phyloP scores from a whole-genome alignment of 2,113 vertebrate genomes.

The Callorhinus ursinus region DNA sequence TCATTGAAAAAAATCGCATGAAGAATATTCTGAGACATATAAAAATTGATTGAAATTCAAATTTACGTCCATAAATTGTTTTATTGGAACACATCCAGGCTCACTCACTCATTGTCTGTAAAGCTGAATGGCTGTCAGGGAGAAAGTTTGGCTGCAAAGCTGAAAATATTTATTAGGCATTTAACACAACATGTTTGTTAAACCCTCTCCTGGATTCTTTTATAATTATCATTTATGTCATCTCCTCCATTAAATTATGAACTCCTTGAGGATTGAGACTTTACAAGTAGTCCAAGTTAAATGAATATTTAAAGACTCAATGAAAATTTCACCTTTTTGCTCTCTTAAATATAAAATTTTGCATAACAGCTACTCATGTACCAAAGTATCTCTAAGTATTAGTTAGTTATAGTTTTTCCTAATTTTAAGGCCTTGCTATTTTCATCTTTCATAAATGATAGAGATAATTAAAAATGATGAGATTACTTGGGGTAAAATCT shows the following conservation, averaged over 20 bases:
- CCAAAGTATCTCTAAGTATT: neutral
- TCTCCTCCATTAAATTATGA: neutral
- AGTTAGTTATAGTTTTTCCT: neutral
- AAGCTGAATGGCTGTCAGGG: accelerated
- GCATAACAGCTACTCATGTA: neutral
- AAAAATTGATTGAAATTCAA: neutral
- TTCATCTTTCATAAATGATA: neutral
- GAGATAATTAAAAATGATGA: neutral
- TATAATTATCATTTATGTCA: neutral
- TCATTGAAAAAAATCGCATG: neutral
- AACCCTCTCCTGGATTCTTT: neutral
- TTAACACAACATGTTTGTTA: neutral
- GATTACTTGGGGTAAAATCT: neutral
- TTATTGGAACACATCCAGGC: neutral
- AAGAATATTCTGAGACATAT: neutral
- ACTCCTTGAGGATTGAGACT: neutral
- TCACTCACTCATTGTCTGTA: neutral
- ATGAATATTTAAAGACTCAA: neutral
- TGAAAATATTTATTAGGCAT: neutral
- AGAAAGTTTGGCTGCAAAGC: accelerated
- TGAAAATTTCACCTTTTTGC: neutral
- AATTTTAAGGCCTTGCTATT: neutral
- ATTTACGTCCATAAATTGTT: neutral
- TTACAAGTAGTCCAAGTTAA: neutral
- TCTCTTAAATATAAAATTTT: neutral